These are phyloP conservation scores for Botia almorhae DNA, from an alignment of 2,797 vertebrate genomes.

Conservation along the genomic window DNA sequence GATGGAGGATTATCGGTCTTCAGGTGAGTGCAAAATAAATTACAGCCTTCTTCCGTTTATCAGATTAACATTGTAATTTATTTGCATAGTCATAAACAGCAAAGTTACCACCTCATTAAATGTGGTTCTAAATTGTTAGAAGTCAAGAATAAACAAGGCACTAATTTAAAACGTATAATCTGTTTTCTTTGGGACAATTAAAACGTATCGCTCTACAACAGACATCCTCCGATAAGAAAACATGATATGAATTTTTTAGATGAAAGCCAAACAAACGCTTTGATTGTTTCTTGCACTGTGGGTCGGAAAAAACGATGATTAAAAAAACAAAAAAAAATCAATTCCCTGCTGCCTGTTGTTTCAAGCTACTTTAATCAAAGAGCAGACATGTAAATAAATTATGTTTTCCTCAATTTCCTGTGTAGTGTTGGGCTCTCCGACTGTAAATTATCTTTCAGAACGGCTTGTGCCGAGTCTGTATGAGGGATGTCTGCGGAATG, in stretches of 20 bases:
- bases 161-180: slow-evolving; percentile 44
- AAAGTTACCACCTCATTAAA: slow-evolving; percentile 48
- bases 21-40: slow-evolving; percentile 52
- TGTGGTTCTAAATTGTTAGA: slow-evolving; percentile 48
- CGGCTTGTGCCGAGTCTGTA: slow-evolving; percentile 42
- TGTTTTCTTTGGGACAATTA: slow-evolving; percentile 53
- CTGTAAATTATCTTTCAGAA: slow-evolving; percentile 56
- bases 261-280: slow-evolving; percentile 55
- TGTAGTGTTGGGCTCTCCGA: slow-evolving; percentile 45
- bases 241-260: slow-evolving; percentile 44
- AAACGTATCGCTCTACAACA: slow-evolving; percentile 45
- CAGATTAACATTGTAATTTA: slow-evolving; percentile 60
- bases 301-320: slow-evolving; percentile 60
- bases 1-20: slow-evolving; percentile 10
- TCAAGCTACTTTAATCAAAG: slow-evolving; percentile 65
- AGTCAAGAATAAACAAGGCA: slow-evolving; percentile 55
- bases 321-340: slow-evolving; percentile 59
- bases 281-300: slow-evolving; percentile 56
- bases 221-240: slow-evolving; percentile 46
- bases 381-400: slow-evolving; percentile 63
- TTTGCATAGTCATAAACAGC: slow-evolving; percentile 61
- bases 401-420: slow-evolving; percentile 60
- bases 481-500: slow-evolving; percentile 19
- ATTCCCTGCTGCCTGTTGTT: slow-evolving; percentile 63
- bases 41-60: slow-evolving; percentile 26